Percentiles rank a stretch among this genome's conserved stretches.
phyloP scores from a whole-genome alignment of 2,113 vertebrate genomes.

The Melanotaenia duboulayi region DNA sequence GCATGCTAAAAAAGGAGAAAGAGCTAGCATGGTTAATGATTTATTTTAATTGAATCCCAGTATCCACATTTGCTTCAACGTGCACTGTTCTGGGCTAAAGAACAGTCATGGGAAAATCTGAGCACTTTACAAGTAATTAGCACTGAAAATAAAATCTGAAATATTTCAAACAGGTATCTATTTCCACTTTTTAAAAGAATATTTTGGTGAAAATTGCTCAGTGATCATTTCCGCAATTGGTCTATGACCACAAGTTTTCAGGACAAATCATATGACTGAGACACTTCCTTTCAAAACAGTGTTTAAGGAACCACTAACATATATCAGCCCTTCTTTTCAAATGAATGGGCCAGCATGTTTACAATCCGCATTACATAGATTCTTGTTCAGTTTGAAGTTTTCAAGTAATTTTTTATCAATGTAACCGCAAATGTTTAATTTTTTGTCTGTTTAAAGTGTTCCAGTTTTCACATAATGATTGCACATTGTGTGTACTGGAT shows the following conservation, averaged over 20 bases:
- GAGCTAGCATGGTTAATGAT: conserved; percentile 15
- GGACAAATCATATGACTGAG: conserved; percentile 73
- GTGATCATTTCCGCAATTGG: conserved; percentile 60
- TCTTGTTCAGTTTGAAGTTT: conserved; percentile 72
- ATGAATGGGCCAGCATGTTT: conserved; percentile 67
- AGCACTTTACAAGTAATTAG: conserved; percentile 63
- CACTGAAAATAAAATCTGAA: conserved; percentile 51
- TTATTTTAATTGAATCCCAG: conserved; percentile 49
- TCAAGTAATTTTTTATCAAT: conserved; percentile 67
- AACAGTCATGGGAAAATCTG: conserved; percentile 46
- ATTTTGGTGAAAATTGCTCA: conserved; percentile 48
- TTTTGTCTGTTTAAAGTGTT: conserved; percentile 74
- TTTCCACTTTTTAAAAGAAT: conserved; percentile 50
- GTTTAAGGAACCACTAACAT: conserved; percentile 75
- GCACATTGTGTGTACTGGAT: conserved; percentile 76
- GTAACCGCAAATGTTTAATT: conserved; percentile 75
- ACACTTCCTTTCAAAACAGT: conserved; percentile 78
- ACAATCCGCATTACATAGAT: conserved; percentile 72
- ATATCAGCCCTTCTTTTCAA: conserved; percentile 72
- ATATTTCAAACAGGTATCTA: conserved; percentile 54
- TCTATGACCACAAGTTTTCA: conserved; percentile 70
- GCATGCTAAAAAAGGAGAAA: conserved; percentile 27
- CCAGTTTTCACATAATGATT: conserved; percentile 73
- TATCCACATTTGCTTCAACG: conserved; percentile 21
- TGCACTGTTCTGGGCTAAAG: conserved; percentile 14